Evolutionary conservation across 2,797 vertebrate genomes (phyloP).

Genomic region (Lagorchestes hirsutus): DNA sequence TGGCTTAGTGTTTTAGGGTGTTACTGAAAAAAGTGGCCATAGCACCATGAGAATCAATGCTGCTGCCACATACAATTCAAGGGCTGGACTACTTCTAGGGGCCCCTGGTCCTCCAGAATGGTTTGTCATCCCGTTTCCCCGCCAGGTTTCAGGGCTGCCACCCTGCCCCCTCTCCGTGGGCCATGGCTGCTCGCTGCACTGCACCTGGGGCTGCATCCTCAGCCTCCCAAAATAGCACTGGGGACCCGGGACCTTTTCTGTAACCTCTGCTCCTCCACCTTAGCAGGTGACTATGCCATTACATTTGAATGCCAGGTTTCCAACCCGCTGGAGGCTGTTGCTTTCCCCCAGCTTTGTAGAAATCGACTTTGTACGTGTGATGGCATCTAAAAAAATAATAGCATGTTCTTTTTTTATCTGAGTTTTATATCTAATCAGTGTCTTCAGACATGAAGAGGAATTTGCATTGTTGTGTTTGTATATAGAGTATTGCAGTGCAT

Average conservation of each 20-base stretch:
- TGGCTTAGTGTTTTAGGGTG: constrained; percentile 22
- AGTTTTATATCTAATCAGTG: constrained; percentile 91
- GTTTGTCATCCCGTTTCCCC: constrained; percentile 70
- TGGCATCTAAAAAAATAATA: constrained; percentile 90
- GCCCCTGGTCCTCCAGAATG: constrained; percentile 53
- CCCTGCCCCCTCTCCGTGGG: constrained; percentile 73
- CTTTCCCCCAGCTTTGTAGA: constrained; percentile 86
- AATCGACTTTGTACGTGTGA: constrained; percentile 89
- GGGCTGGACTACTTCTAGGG: constrained; percentile 69
- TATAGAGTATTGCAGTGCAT: constrained; percentile 96
- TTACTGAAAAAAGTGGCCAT: constrained; percentile 39
- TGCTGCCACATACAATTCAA: constrained; percentile 54
- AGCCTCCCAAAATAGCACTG: constrained; percentile 58
- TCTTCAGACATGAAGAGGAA: constrained; percentile 88
- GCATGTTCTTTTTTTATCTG: constrained; percentile 92
- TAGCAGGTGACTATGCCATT: constrained; percentile 72
- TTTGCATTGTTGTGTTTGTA: constrained; percentile 93
- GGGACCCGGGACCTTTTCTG: constrained; percentile 81
- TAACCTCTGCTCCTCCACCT: constrained; percentile 76
- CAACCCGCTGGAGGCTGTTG: constrained; percentile 86
- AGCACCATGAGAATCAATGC: constrained; percentile 49
- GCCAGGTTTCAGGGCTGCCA: constrained; percentile 71
- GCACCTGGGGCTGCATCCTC: constrained; percentile 52
- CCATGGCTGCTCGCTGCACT: constrained; percentile 48
- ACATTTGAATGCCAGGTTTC: constrained; percentile 86